Percentiles rank a stretch among this genome's conserved stretches.
Evolutionary conservation across 1,140 invertebrate species (phyloP).

Genomic region (Teleopsis dalmanni): DNA sequence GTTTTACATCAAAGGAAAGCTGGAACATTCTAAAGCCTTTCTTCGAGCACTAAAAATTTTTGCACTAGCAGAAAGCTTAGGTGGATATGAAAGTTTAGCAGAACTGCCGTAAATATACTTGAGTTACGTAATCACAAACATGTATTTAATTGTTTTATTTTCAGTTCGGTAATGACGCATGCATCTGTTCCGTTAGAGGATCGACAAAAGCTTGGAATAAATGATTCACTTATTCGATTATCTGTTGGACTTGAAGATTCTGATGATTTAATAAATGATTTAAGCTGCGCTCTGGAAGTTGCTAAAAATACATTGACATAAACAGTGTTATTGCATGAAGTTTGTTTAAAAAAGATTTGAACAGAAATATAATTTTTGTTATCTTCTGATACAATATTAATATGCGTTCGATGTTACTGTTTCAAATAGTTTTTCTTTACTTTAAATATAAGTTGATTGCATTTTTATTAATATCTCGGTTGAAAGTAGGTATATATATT

Average conservation of each 20-base stretch:
- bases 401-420: too few relatives aligned
- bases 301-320: too few relatives aligned
- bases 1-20: conserved; percentile 77
- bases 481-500: too few relatives aligned
- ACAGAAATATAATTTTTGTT: too few relatives aligned
- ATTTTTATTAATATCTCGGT: too few relatives aligned
- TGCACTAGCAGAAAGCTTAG: conserved; percentile 88
- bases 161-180: conserved; percentile 66
- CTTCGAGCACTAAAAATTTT: conserved; percentile 73
- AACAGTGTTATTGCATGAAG: too few relatives aligned
- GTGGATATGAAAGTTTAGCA: conserved; percentile 89
- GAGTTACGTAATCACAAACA: not conserved
- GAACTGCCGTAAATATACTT: conserved; percentile 67
- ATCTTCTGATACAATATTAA: too few relatives aligned
- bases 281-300: conserved; percentile 67
- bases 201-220: conserved; percentile 70
- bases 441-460: too few relatives aligned
- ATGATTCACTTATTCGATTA: conserved; percentile 77
- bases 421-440: too few relatives aligned
- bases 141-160: conserved; percentile 5
- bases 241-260: conserved; percentile 87
- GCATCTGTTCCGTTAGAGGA: conserved; percentile 67
- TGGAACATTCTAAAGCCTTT: conserved; percentile 71
- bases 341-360: too few relatives aligned
- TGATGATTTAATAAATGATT: conserved; percentile 80